Percentiles rank a stretch among this genome's conserved stretches.
phyloP scores from a whole-genome alignment of 2,888 invertebrate genomes.

The Eristalinus aeneus region DNA sequence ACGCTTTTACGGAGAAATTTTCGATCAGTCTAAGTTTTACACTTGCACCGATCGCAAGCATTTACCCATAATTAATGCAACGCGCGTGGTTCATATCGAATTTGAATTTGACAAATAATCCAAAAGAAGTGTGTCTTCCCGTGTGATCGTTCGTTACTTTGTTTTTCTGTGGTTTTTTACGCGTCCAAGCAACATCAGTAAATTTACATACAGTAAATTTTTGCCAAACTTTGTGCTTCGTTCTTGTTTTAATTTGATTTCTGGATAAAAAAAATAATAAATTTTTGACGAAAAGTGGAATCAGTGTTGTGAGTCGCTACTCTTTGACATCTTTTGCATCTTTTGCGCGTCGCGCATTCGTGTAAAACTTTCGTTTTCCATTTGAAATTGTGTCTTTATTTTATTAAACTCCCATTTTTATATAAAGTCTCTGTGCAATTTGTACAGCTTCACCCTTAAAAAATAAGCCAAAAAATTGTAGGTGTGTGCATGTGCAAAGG shows the following conservation, averaged over 20 bases:
- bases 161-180: not conserved
- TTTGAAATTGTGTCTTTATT: slow-evolving; percentile 26
- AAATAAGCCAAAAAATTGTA: not conserved
- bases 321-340: too few species aligned
- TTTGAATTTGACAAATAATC: slow-evolving; percentile 12
- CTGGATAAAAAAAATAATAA: not conserved
- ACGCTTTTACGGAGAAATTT: slow-evolving; percentile 78
- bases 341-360: slow-evolving; percentile 44
- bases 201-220: not conserved
- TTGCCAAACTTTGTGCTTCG: not conserved
- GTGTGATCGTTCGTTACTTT: not conserved
- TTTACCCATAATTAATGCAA: slow-evolving; percentile 63
- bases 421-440: not conserved
- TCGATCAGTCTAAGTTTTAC: slow-evolving; percentile 80
- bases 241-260: slow-evolving; percentile 5
- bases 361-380: slow-evolving; percentile 65
- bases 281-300: slow-evolving; percentile 51
- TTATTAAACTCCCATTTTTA: not conserved
- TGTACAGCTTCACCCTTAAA: slow-evolving; percentile 1
- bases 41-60: slow-evolving; percentile 79
- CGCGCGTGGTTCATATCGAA: slow-evolving; percentile 51
- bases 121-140: not conserved
- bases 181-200: slow-evolving; percentile 3
- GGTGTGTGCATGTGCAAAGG: slow-evolving; percentile 18
- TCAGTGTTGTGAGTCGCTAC: not conserved